Percentiles rank a stretch among this genome's conserved stretches.
phyloP scores from a whole-genome alignment of 2,888 invertebrate genomes.

The Himalopsyche tibetana region DNA sequence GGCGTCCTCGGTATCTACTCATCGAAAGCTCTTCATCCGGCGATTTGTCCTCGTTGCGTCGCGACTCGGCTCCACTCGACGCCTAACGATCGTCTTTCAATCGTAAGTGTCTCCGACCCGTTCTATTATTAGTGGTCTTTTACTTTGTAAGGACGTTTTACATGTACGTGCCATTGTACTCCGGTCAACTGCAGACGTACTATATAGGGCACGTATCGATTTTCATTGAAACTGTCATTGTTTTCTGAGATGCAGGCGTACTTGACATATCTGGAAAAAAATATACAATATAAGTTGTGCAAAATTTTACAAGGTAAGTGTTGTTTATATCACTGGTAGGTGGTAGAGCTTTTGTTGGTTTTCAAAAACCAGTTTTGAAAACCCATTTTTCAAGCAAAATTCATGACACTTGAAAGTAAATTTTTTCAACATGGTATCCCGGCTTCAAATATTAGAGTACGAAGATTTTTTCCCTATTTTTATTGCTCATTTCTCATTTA shows the following conservation, averaged over 20 bases:
- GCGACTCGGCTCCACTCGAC: background rate
- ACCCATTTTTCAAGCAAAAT: too few species aligned
- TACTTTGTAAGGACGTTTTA: background rate
- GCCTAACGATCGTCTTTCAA: constrained; percentile 8
- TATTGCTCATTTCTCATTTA: too few species aligned
- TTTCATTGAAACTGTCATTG: background rate
- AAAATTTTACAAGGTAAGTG: too few species aligned
- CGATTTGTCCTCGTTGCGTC: constrained; percentile 13
- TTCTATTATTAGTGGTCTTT: constrained; percentile 31
- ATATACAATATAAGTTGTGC: background rate
- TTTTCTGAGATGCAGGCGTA: background rate
- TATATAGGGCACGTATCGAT: background rate
- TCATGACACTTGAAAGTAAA: too few species aligned
- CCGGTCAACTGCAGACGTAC: background rate
- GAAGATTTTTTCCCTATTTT: too few species aligned
- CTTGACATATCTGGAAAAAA: constrained; percentile 4
- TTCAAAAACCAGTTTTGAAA: too few species aligned
- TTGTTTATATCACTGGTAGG: too few species aligned
- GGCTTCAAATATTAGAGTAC: too few species aligned
- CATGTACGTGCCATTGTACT: constrained; percentile 24
- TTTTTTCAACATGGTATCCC: too few species aligned
- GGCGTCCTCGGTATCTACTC: constrained; percentile 21
- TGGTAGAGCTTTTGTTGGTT: too few species aligned
- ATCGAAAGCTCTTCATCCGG: constrained; percentile 31
- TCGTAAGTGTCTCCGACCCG: constrained; percentile 17